phyloP scores from a whole-genome alignment of 2,797 vertebrate genomes.

The Cyprinella venusta region DNA sequence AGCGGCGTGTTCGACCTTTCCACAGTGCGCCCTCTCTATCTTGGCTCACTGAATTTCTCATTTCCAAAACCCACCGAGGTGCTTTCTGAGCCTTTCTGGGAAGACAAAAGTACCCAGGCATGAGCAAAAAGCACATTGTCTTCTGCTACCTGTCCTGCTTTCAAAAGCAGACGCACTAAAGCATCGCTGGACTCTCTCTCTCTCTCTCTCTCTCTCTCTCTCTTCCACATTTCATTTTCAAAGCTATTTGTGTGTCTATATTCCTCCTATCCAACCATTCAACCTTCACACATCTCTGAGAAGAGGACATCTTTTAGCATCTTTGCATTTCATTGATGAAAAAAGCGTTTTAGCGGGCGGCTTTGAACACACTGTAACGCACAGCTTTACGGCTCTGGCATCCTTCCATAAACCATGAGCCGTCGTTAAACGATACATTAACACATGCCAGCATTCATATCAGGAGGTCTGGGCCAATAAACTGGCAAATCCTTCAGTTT shows the following conservation, averaged over 20 bases:
- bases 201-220: neutral
- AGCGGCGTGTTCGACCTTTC: constrained; percentile 12
- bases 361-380: constrained; percentile 5
- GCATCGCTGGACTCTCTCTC: neutral
- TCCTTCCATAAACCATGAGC: neutral
- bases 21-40: constrained; percentile 38
- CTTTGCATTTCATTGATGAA: constrained; percentile 26
- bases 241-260: constrained; percentile 15
- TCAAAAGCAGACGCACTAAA: neutral
- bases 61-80: constrained; percentile 46
- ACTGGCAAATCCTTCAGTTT: constrained; percentile 28
- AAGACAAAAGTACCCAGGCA: constrained; percentile 43
- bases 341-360: neutral
- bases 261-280: neutral
- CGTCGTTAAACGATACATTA: constrained; percentile 32
- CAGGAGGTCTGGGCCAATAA: constrained; percentile 50
- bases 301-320: constrained; percentile 20
- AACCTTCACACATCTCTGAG: constrained; percentile 18
- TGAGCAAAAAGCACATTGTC: constrained; percentile 57
- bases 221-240: constrained; percentile 6
- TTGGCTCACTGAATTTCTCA: constrained; percentile 61
- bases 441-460: constrained; percentile 35
- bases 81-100: constrained; percentile 52
- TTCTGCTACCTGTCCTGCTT: constrained; percentile 38
- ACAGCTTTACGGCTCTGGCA: neutral